Evolutionary conservation across 2,797 vertebrate species (phyloP).

Genomic region (Leptodactylus fallax): DNA sequence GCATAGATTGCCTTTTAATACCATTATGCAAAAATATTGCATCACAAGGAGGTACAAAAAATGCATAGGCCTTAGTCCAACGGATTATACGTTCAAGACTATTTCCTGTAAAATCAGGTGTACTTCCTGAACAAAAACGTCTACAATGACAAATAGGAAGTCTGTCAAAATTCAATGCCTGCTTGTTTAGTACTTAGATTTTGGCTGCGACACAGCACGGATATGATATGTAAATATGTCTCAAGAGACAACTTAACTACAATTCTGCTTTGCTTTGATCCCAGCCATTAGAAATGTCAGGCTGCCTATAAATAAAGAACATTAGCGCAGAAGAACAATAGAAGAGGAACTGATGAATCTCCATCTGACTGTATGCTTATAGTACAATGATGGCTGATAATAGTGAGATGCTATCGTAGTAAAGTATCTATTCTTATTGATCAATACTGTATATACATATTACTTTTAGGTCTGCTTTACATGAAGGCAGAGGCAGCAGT

Average conservation of each 20-base stretch:
- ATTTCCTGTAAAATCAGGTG: neutral
- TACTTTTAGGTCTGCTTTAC: neutral
- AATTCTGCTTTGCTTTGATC: slow-evolving; percentile 11
- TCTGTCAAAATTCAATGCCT: neutral
- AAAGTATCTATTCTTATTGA: neutral
- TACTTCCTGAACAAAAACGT: neutral
- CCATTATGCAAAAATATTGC: too few relatives aligned
- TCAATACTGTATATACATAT: neutral
- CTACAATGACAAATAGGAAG: slow-evolving; percentile 5
- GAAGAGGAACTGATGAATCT: neutral
- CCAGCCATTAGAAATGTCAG: neutral
- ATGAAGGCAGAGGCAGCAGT: too few relatives aligned
- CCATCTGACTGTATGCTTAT: neutral
- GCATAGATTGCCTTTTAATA: neutral
- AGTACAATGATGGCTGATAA: neutral
- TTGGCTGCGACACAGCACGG: neutral
- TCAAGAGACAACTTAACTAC: slow-evolving; percentile 20
- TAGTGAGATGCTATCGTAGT: neutral
- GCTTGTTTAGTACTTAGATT: slow-evolving; percentile 24
- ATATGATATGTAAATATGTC: slow-evolving; percentile 24
- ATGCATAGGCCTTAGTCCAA: neutral
- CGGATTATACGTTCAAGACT: neutral
- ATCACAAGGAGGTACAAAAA: too few relatives aligned
- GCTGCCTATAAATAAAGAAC: neutral
- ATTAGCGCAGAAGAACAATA: slow-evolving; percentile 10